These are phyloP conservation scores for Hymenopus coronatus DNA, from an alignment of 2,888 invertebrate species.

Conservation along the genomic window DNA sequence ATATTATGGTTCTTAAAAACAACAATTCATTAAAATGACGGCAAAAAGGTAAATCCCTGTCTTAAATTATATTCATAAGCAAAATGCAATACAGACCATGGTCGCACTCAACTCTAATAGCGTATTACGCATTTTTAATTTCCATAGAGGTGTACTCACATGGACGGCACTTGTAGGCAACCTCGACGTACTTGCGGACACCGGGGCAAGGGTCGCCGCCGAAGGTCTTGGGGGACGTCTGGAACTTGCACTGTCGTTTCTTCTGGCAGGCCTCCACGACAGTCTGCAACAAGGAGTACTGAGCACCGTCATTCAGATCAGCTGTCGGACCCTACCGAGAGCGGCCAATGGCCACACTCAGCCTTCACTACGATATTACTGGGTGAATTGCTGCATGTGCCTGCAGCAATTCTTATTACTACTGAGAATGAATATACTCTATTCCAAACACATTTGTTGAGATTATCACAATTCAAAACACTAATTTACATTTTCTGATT, in stretches of 20 bases:
- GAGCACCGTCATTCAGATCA: conserved; percentile 51
- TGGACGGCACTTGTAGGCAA: conserved; percentile 95
- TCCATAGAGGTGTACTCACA: conserved; percentile 65
- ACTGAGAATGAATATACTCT: background rate
- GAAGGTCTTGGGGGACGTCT: conserved; percentile 83
- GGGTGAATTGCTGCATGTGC: background rate
- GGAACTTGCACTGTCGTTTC: conserved; percentile 86
- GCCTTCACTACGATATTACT: background rate
- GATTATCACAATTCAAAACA: no score
- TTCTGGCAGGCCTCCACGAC: conserved; percentile 93
- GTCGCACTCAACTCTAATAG: no score
- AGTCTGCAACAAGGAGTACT: conserved; percentile 91
- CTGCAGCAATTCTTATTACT: background rate
- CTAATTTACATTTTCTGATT: no score
- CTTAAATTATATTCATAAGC: no score
- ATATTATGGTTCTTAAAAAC: no score
- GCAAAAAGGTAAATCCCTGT: no score
- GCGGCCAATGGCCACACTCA: background rate
- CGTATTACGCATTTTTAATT: no score
- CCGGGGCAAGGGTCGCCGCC: conserved; percentile 91
- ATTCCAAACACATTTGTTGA: background rate
- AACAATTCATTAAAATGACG: no score
- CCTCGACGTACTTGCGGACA: conserved; percentile 88
- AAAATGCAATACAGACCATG: no score
- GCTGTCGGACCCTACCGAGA: conserved; percentile 40